Conservation (phyloP, 2,797 vertebrate genomes). For the Cichlasoma orientale region DNA sequence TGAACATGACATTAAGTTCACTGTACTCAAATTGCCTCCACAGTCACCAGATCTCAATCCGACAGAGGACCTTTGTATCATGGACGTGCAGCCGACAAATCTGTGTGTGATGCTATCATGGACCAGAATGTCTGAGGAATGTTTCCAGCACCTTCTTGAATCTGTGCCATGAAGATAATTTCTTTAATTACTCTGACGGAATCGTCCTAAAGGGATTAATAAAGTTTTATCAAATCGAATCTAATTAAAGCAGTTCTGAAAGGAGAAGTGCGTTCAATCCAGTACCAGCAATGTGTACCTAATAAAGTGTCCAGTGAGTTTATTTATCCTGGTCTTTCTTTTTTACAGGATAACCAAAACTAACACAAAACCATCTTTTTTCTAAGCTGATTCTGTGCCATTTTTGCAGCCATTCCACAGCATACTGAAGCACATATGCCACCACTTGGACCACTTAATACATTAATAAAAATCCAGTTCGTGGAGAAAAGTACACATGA, state of each 20-base stretch:
- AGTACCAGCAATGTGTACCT: not conserved
- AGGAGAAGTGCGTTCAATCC: not conserved
- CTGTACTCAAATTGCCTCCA: not conserved
- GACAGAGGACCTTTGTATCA: not conserved
- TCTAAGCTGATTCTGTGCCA: not conserved
- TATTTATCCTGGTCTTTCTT: not conserved
- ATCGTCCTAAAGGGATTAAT: no score
- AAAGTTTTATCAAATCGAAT: no score
- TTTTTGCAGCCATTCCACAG: not conserved
- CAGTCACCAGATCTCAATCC: not conserved
- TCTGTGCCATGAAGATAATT: not conserved
- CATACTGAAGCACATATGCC: not conserved
- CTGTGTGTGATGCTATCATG: not conserved
- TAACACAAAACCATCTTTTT: not conserved
- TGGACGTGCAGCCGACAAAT: not conserved
- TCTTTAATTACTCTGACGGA: no score
- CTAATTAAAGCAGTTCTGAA: not conserved
- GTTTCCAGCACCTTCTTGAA: not conserved
- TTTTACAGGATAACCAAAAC: not conserved
- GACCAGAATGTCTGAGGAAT: not conserved
- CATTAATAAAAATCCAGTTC: not conserved
- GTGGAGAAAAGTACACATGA: not conserved
- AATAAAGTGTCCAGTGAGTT: not conserved
- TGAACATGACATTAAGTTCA: not conserved
- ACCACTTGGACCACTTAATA: not conserved